Percentiles rank a stretch among this genome's conserved stretches.
phyloP scores from a whole-genome alignment of 2,888 invertebrate genomes.

The Protophormia terraenovae region DNA sequence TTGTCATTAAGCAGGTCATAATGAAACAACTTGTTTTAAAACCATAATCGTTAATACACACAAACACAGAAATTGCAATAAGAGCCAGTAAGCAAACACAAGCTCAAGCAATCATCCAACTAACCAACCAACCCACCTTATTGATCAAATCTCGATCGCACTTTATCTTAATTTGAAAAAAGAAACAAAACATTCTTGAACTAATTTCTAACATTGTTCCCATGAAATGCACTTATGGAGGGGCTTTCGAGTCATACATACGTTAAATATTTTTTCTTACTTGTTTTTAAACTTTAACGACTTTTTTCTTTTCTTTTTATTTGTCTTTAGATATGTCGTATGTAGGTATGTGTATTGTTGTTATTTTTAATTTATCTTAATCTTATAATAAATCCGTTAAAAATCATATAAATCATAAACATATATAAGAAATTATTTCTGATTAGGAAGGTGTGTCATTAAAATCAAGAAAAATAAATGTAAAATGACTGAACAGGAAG shows the following conservation, averaged over 20 bases:
- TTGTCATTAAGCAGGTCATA: constrained; percentile 60
- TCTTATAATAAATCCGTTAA: constrained; percentile 67
- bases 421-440: constrained; percentile 32
- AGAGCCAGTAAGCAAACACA: not conserved
- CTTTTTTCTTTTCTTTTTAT: not conserved
- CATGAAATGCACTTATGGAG: constrained; percentile 1
- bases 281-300: constrained; percentile 13
- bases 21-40: constrained; percentile 47
- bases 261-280: too few species aligned
- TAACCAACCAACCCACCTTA: constrained; percentile 54
- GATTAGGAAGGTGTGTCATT: constrained; percentile 67
- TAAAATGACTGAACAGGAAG: too few species aligned
- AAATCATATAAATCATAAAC: constrained; percentile 66
- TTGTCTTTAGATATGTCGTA: too few species aligned
- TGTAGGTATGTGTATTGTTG: too few species aligned
- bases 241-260: not conserved
- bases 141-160: constrained; percentile 63
- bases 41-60: not conserved
- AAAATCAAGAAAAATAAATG: constrained; percentile 42
- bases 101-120: not conserved
- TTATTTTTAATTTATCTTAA: constrained; percentile 65
- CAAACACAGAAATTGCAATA: not conserved
- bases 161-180: constrained; percentile 64
- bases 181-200: constrained; percentile 46
- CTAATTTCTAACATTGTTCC: constrained; percentile 60